These are phyloP conservation scores for Brachyhypopomus occidentalis DNA, from an alignment of 2,113 vertebrate genomes.

Conservation along the genomic window DNA sequence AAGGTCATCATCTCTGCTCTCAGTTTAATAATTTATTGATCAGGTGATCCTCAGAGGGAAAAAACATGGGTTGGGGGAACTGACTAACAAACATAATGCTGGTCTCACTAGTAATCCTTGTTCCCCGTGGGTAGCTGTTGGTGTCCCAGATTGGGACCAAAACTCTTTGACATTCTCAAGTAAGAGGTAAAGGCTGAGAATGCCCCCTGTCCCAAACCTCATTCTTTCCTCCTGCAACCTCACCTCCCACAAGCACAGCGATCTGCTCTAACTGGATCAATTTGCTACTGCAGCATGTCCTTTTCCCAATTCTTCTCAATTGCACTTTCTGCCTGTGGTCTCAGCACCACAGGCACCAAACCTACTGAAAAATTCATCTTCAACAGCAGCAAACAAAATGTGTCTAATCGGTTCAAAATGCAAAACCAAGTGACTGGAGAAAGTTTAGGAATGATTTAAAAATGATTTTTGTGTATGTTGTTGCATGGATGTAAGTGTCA, in stretches of 20 bases:
- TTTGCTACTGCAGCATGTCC: conserved; percentile 17
- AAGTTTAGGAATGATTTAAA: not conserved
- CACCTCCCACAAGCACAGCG: not conserved
- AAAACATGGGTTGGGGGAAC: too few relatives aligned
- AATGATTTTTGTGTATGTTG: not conserved
- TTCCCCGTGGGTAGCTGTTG: too few relatives aligned
- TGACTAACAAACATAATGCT: too few relatives aligned
- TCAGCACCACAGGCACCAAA: too few relatives aligned
- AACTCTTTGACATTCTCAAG: too few relatives aligned
- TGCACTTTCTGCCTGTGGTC: not conserved
- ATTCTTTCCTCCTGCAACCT: not conserved
- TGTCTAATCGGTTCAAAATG: not conserved
- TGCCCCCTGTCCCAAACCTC: too few relatives aligned
- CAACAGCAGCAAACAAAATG: not conserved
- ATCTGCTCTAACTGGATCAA: not conserved
- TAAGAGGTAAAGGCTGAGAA: too few relatives aligned
- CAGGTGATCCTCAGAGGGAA: too few relatives aligned
- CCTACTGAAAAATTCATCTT: not conserved
- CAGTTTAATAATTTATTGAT: too few relatives aligned
- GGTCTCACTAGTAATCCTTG: too few relatives aligned
- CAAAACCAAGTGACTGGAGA: not conserved
- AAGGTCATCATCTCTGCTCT: too few relatives aligned
- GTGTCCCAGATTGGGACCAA: too few relatives aligned
- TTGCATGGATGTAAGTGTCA: not conserved
- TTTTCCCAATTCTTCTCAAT: not conserved